A percentile compares a stretch with the other conserved stretches of the same genome.
phyloP scores from a whole-genome alignment of 2,888 invertebrate species.

The Yponomeuta sedellus region DNA sequence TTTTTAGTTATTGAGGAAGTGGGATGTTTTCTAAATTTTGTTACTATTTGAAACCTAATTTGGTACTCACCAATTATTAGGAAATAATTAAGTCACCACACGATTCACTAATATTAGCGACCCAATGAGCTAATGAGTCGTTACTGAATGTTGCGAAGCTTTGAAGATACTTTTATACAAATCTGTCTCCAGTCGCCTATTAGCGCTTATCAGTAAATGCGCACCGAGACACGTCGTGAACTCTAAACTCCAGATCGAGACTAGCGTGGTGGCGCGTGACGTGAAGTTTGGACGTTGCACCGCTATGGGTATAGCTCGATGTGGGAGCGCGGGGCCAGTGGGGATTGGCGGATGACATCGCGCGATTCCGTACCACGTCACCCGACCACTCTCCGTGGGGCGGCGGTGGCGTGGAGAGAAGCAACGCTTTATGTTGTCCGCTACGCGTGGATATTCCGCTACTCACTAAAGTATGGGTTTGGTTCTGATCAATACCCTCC shows the following conservation, averaged over 20 bases:
- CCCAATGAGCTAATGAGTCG: background rate
- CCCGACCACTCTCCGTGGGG: slow-evolving; percentile 27
- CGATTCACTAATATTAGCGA: background rate
- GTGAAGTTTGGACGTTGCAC: slow-evolving; percentile 12
- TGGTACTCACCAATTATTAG: background rate
- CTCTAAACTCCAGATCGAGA: slow-evolving; percentile 31
- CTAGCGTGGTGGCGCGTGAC: slow-evolving; percentile 24
- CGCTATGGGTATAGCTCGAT: slow-evolving; percentile 15
- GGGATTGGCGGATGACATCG: slow-evolving; percentile 62
- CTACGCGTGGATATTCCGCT: too few species aligned
- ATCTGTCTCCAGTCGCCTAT: background rate
- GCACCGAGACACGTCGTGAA: slow-evolving; percentile 40
- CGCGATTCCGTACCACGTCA: slow-evolving; percentile 68
- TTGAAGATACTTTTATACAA: background rate
- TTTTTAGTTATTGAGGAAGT: too few species aligned
- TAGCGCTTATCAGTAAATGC: background rate
- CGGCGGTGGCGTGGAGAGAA: too few species aligned
- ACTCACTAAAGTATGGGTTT: background rate
- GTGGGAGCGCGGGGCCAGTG: slow-evolving; percentile 30
- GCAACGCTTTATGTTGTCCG: too few species aligned
- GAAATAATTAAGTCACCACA: background rate
- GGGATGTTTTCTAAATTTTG: too few species aligned
- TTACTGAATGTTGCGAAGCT: background rate
- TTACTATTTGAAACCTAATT: too few species aligned
- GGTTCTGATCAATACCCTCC: background rate